Evolutionary conservation across 1,140 invertebrate genomes (phyloP), one percentile per base, ranked within the genome.

Genomic region (Patella vulgata): DNA sequence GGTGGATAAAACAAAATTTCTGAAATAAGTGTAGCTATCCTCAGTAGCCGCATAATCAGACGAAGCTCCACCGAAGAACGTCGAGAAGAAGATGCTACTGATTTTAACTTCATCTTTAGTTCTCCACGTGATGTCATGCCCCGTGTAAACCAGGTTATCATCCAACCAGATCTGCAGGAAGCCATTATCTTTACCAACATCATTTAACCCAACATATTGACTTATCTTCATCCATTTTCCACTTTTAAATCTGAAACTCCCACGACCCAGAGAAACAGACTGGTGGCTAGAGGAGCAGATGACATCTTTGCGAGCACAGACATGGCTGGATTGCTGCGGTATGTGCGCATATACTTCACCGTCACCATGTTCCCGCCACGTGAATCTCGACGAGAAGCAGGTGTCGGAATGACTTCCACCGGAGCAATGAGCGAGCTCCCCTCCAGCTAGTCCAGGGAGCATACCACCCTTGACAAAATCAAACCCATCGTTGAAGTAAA

Each of bases 61-160:
- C 47, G 68, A 66, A 25, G 47, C 31, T 5, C 76, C 76, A 8
- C 74, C 76, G 43, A 73, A 77, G 56, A 78, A 78, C 1, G 74
- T 77, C 1, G 70, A 78, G 56, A 78, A 78, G 65, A 67, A 76
- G 36, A 78, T 68, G 9, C 74, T 70, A 19, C 70, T 63, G 39
- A 77, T 68, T 12, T 69, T 43, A n/a, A 72, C 63, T 27, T 30
- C 17, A 25, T 44, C 58, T 12, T 68, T 50, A 0, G 17, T 63
- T 8, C 58, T 39, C 31, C 39, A 58, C 8, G 25, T n/a, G 2
- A 62, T 21, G 19, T 66, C 47, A 6, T 50, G 53, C 6, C 63
- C 21, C 23, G 59, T 30, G 43, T 50, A 63, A 12, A 55, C 59
- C 17, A 51, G 48, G 21, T 52, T 21, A 0, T 52, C 48, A 21